Conservation (phyloP, 2,888 invertebrate genomes). For the Eupithecia exiguata region DNA sequence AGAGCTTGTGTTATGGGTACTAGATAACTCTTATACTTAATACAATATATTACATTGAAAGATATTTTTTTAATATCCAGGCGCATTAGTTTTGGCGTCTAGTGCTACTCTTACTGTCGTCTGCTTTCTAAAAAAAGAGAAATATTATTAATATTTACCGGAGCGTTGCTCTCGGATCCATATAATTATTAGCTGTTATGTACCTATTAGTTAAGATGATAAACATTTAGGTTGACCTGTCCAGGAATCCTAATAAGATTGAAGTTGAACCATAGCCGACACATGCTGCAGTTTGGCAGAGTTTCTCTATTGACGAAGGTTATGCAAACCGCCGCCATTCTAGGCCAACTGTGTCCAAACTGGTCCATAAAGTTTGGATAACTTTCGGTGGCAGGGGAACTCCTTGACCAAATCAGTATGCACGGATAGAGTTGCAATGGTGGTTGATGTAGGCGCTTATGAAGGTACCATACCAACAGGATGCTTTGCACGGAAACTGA, state of each 20-base stretch:
- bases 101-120: not conserved
- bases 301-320: slow-evolving; percentile 45
- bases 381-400: not conserved
- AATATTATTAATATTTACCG: not conserved
- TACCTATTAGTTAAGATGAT: not conserved
- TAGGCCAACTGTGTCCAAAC: slow-evolving; percentile 30
- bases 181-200: not conserved
- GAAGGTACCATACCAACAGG: not conserved
- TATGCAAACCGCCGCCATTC: slow-evolving; percentile 35
- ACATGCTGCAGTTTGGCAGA: slow-evolving; percentile 46
- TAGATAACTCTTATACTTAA: too few relatives aligned
- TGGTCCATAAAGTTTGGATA: slow-evolving; percentile 5
- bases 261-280: slow-evolving; percentile 12
- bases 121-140: not conserved
- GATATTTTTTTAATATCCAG: too few relatives aligned
- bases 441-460: not conserved
- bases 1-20: too few relatives aligned
- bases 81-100: not conserved
- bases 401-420: slow-evolving; percentile 10
- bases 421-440: slow-evolving; percentile 1
- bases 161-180: not conserved
- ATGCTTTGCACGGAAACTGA: not conserved
- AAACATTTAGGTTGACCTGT: not conserved
- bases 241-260: slow-evolving; percentile 13
- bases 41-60: too few relatives aligned